Conservation (phyloP, 2,888 invertebrate genomes). For the Lepidonotus clava region DNA sequence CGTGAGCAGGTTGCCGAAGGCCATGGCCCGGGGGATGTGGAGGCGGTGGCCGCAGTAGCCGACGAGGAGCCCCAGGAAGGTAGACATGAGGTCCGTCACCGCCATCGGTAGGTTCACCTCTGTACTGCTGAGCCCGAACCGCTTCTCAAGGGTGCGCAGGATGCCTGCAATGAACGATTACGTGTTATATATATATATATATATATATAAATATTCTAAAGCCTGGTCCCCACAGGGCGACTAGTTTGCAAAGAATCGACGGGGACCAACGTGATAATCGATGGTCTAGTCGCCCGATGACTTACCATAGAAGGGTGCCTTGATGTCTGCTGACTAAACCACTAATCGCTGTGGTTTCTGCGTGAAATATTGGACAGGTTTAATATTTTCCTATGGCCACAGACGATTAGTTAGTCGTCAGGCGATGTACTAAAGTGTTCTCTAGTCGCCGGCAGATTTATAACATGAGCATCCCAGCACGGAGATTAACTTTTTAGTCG, state of each 20-base stretch:
- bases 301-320: too few species aligned
- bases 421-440: too few species aligned
- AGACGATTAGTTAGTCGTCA: too few species aligned
- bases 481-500: too few species aligned
- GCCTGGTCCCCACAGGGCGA: neutral
- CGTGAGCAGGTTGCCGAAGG: conserved; percentile 33
- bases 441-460: too few species aligned
- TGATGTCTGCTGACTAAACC: too few species aligned
- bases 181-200: neutral
- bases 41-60: conserved; percentile 62
- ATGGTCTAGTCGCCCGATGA: too few species aligned
- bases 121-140: conserved; percentile 63
- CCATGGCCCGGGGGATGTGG: conserved; percentile 63
- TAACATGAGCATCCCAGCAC: too few species aligned
- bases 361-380: too few species aligned
- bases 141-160: conserved; percentile 63
- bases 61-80: conserved; percentile 61
- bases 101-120: conserved; percentile 61
- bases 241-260: neutral
- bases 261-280: too few species aligned
- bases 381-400: too few species aligned
- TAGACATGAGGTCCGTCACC: conserved; percentile 63
- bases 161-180: conserved; percentile 47
- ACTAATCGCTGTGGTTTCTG: too few species aligned
- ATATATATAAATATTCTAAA: neutral